phyloP scores from a whole-genome alignment of 1,140 invertebrate genomes.

The Bicyclus anynana region DNA sequence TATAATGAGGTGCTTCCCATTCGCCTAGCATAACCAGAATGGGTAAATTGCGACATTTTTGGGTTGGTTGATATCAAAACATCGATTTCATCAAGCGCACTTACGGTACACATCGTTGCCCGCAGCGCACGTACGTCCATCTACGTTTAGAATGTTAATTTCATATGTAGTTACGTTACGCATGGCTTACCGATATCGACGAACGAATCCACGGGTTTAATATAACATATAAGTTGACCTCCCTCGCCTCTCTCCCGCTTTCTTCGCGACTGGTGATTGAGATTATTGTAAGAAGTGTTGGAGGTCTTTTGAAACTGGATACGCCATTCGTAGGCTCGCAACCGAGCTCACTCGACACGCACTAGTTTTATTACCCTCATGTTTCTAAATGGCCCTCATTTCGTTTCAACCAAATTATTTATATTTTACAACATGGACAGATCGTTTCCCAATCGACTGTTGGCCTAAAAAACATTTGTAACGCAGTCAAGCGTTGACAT shows the following conservation, averaged over 20 bases:
- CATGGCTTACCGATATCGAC: slow-evolving; percentile 50
- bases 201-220: slow-evolving; percentile 38
- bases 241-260: slow-evolving; percentile 26
- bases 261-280: slow-evolving; percentile 20
- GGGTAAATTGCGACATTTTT: slow-evolving; percentile 45
- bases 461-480: slow-evolving; percentile 70
- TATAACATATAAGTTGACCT: slow-evolving; percentile 40
- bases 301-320: slow-evolving; percentile 32
- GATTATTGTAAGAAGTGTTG: slow-evolving; percentile 20
- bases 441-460: slow-evolving; percentile 73
- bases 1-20: slow-evolving; percentile 39
- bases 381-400: slow-evolving; percentile 77
- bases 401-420: slow-evolving; percentile 74
- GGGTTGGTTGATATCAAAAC: slow-evolving; percentile 43
- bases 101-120: slow-evolving; percentile 42
- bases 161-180: slow-evolving; percentile 43
- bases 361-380: slow-evolving; percentile 77
- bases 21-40: slow-evolving; percentile 24
- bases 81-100: slow-evolving; percentile 41
- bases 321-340: slow-evolving; percentile 39
- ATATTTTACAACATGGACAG: slow-evolving; percentile 73
- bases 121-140: slow-evolving; percentile 65
- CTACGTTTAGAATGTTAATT: slow-evolving; percentile 70
- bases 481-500: slow-evolving; percentile 66
- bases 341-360: slow-evolving; percentile 71